Evolutionary conservation across 2,113 vertebrate species (phyloP), one percentile per base, ranked within the genome.

Genomic region (Aspiorhynchus laticeps): DNA sequence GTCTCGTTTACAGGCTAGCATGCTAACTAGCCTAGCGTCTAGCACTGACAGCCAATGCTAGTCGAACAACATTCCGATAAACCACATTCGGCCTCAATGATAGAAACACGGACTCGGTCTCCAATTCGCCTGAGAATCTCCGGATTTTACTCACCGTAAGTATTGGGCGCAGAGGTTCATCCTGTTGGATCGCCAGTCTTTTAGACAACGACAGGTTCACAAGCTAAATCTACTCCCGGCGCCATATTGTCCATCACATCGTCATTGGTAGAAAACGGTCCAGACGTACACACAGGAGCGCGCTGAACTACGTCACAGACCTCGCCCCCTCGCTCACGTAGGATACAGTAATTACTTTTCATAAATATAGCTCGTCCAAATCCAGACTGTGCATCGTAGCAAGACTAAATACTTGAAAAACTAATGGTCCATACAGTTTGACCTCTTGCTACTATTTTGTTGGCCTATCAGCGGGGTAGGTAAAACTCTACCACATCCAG

Each of bases 111-210:
- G 11, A 26, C 51, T 38, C 69, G 4, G 21, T 38, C 12, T 7
- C 28, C 17, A 38, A 5, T 31, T 38, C 11, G 21, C 3, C 1
- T 1, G 33, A 31, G 11, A 2, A 67, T 17, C n/a, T 48, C 24
- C 11, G 0, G 59, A 4, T 21, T 8, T 0, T 1, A 12, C 92
- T 89, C 88, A 95, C 95, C 95, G 92, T 75, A 95, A 90, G 51
- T 93, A 95, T 24, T 95, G 93, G 56, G 92, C 93, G 89, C 94
- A 95, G 91, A 95, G 93, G 94, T 94, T 95, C 95, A 96, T 96
- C 87, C 93, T 95, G 91, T 67, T 90, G 86, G 91, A 88, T 91
- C 88, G 38, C 89, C 91, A 84, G 92, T 79, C 88, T 80, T 81
- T 93, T 87, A 94, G 76, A 92, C 89, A 83, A 87, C 89, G 90